phyloP scores from a whole-genome alignment of 2,797 vertebrate genomes.

The Microctenopoma stevenorrisi region DNA sequence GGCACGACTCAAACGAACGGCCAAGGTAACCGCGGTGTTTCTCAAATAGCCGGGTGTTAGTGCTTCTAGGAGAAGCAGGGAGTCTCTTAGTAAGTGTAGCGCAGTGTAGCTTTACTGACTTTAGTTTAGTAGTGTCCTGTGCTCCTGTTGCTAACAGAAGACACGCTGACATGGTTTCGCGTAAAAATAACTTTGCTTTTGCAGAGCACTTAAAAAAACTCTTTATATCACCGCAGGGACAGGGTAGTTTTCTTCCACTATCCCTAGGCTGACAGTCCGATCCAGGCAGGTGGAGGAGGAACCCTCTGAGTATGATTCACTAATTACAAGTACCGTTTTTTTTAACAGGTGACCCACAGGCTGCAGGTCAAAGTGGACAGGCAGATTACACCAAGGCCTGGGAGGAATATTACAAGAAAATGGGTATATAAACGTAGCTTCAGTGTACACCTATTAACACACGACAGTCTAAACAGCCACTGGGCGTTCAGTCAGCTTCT shows the following conservation, averaged over 20 bases:
- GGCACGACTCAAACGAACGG: constrained; percentile 93
- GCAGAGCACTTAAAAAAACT: constrained; percentile 28
- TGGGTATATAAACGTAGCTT: constrained; percentile 90
- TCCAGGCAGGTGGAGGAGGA: constrained; percentile 76
- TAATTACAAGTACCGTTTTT: constrained; percentile 86
- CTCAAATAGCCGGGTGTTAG: not conserved
- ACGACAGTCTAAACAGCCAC: constrained; percentile 78
- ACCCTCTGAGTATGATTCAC: constrained; percentile 76
- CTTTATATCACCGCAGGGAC: constrained; percentile 49
- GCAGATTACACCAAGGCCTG: constrained; percentile 99
- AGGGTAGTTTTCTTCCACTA: constrained; percentile 65
- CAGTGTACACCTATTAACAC: constrained; percentile 78
- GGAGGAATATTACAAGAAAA: constrained; percentile 99
- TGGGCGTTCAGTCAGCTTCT: constrained; percentile 59
- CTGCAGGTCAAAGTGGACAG: constrained; percentile 97
- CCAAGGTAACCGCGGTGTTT: constrained; percentile 87
- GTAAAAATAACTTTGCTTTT: constrained; percentile 50
- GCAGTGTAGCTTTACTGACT: constrained; percentile 49
- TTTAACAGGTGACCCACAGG: constrained; percentile 96
- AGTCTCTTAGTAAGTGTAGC: constrained; percentile 23
- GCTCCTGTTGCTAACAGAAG: constrained; percentile 47
- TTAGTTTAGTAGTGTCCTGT: constrained; percentile 25
- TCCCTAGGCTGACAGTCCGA: constrained; percentile 66
- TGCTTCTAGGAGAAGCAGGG: constrained; percentile 5
- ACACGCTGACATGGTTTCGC: constrained; percentile 42